These are phyloP conservation scores for Burhinus bistriatus DNA, from an alignment of 2,113 vertebrate species.

Conservation along the genomic window DNA sequence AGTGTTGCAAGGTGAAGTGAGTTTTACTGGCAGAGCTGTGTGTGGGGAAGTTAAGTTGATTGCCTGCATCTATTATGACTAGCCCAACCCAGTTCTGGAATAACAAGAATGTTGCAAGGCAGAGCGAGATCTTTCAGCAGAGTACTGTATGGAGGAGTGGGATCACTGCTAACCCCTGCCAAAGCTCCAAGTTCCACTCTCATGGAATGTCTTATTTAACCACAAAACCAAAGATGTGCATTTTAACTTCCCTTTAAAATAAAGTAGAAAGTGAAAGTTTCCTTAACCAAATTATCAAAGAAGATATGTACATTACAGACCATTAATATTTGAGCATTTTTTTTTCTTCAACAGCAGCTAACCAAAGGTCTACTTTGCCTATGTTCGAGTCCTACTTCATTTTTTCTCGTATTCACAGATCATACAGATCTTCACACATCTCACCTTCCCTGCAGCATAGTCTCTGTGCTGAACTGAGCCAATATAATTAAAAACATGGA, in stretches of 20 bases:
- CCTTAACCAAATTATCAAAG: not conserved
- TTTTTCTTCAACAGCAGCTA: not conserved
- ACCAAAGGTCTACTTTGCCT: not conserved
- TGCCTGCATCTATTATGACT: constrained; percentile 59
- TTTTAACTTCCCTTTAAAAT: not conserved
- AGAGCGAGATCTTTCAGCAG: constrained; percentile 47
- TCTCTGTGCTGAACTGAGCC: not conserved
- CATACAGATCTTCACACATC: not conserved
- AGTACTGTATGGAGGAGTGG: constrained; percentile 10
- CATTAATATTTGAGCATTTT: not conserved
- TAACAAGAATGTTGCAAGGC: constrained; percentile 65
- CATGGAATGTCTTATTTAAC: not conserved
- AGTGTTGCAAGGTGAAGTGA: constrained; percentile 35
- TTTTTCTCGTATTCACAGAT: not conserved
- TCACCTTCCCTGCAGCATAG: not conserved
- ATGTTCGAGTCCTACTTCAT: not conserved
- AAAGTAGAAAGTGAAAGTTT: not conserved
- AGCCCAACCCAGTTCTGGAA: constrained; percentile 68
- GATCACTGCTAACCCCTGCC: constrained; percentile 24
- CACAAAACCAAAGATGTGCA: not conserved
- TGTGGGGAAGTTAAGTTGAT: constrained; percentile 43
- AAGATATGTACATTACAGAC: not conserved
- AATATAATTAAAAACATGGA: not conserved
- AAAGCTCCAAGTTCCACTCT: not conserved
- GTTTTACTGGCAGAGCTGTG: constrained; percentile 36